Conservation (phyloP, 1,140 invertebrate genomes). For the Caerostris darwini region DNA sequence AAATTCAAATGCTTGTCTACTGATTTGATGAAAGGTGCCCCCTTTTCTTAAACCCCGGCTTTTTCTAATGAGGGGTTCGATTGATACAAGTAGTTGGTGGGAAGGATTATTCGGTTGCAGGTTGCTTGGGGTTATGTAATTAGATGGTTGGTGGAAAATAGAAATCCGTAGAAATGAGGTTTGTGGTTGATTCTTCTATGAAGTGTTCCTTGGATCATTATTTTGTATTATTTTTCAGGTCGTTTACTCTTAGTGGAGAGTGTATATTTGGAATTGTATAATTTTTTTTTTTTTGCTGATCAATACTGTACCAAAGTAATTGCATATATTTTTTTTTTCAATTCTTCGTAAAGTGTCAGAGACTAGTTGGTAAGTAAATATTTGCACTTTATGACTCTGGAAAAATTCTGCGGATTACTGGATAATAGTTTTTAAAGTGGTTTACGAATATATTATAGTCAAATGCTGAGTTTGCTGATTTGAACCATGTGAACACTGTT, state of each 20-base stretch:
- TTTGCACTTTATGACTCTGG: too few relatives aligned
- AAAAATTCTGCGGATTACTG: too few relatives aligned
- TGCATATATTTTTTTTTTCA: too few relatives aligned
- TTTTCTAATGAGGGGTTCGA: conserved; percentile 24
- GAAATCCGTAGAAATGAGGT: conserved; percentile 2
- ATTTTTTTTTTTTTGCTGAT: too few relatives aligned
- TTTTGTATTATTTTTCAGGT: neutral
- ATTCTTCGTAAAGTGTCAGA: too few relatives aligned
- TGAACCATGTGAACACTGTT: too few relatives aligned
- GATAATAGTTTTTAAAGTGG: too few relatives aligned
- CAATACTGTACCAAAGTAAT: too few relatives aligned
- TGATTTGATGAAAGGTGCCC: neutral
- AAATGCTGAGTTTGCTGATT: too few relatives aligned
- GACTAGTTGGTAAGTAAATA: too few relatives aligned
- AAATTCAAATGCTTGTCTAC: conserved; percentile 51
- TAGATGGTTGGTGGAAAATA: neutral
- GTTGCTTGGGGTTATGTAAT: conserved; percentile 14
- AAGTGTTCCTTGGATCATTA: neutral
- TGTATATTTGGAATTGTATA: neutral
- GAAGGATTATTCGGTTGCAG: conserved; percentile 22
- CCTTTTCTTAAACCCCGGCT: neutral
- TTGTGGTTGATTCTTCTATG: conserved; percentile 3
- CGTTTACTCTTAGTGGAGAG: neutral
- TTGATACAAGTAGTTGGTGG: neutral
- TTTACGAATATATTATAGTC: too few relatives aligned